phyloP scores from a whole-genome alignment of 2,113 vertebrate species.

The Lathamus discolor region DNA sequence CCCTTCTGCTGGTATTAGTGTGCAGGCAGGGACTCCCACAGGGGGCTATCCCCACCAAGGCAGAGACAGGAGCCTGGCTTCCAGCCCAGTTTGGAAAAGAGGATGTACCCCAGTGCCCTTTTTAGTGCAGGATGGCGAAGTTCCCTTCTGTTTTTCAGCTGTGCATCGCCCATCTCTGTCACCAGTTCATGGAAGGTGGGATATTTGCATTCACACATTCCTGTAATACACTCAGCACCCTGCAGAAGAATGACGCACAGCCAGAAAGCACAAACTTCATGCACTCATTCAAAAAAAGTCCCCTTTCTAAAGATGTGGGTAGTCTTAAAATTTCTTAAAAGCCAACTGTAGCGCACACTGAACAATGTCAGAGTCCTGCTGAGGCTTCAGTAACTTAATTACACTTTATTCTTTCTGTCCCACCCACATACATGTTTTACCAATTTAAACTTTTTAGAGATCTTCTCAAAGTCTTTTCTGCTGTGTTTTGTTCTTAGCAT shows the following conservation, averaged over 20 bases:
- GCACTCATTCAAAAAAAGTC: not conserved
- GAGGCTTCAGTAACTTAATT: constrained; percentile 29
- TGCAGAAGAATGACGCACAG: not conserved
- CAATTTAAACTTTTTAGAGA: constrained; percentile 56
- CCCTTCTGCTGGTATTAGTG: not conserved
- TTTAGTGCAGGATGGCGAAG: not conserved
- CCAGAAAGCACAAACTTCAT: not conserved
- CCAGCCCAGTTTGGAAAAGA: not conserved
- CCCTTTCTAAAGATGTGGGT: constrained; percentile 22
- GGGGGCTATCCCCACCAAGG: fast-evolving
- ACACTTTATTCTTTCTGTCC: constrained; percentile 29
- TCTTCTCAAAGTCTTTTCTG: constrained; percentile 14
- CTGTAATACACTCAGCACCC: not conserved
- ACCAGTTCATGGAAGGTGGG: not conserved
- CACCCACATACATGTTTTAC: constrained; percentile 42
- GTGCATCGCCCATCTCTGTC: not conserved
- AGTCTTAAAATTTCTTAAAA: constrained; percentile 52
- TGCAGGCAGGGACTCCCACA: fast-evolving
- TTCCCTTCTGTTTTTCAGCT: not conserved
- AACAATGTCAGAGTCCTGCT: constrained; percentile 13
- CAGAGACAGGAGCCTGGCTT: not conserved
- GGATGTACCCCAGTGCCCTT: not conserved
- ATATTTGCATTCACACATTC: not conserved
- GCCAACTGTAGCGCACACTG: not conserved
- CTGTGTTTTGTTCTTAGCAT: not conserved